Evolutionary conservation across 2,888 invertebrate genomes (phyloP), one percentile per base, ranked within the genome.

Genomic region (Drosophila imparisetae): DNA sequence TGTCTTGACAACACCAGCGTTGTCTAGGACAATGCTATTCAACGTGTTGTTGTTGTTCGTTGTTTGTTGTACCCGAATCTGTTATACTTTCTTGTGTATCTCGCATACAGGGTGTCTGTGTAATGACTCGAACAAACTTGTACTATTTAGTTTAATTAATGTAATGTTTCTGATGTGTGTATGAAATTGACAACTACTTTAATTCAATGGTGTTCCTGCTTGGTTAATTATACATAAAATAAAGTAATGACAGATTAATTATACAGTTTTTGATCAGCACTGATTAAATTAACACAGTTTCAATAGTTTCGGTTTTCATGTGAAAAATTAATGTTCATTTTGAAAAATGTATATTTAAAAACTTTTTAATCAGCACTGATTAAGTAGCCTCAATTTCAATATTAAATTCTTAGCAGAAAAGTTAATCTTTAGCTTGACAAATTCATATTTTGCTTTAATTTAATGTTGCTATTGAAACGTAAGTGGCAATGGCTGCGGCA

Each of bases 1-100:
- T 72, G 69, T 80, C 85, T 75, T 83, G 78, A 81, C 84, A 86
- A 83, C 72, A 64, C 62, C 69, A 72, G 30, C 59, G 67, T 59
- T 66, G 69, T 81, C 85, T 68, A 66, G 57, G 13, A 67, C 66
- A 79, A 66, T 72, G 66, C 68, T 70, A 58, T 52, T 53, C 59
- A 49, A 42, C 42, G 29, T 58, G 57, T 29, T n/a, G 58, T 10
- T n/a, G 58, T 10, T 24, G 24, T 29, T 30, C 42, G n/a, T 52
- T 50, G 52, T 59, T 45, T 61, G 49, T 60, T 60, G 30, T 64
- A 21, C 34, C 55, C 40, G 48, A 68, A 42, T 73, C 29, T 55
- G 24, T 53, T 29, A 29, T 48, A 42, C 21, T 65, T 65, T 53
- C 34, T 52, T 13, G 13, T 8, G 59, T 60, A 30, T 57, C 15